phyloP scores from a whole-genome alignment of 2,888 invertebrate genomes.

The Cantharis rufa region DNA sequence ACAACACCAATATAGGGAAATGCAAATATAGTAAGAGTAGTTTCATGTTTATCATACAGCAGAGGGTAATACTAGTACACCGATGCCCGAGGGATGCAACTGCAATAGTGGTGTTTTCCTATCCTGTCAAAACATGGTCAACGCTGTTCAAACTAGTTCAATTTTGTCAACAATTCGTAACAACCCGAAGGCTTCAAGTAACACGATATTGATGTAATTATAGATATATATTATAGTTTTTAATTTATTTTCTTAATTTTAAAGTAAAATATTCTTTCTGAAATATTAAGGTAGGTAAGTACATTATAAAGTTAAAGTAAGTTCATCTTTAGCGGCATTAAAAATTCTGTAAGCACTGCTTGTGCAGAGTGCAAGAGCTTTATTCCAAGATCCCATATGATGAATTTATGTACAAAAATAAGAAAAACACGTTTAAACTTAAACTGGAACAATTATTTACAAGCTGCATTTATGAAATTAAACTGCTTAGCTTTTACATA shows the following conservation, averaged over 20 bases:
- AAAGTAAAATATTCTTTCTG: not conserved
- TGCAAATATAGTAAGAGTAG: conserved; percentile 18
- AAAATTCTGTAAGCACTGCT: not conserved
- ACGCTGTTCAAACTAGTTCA: not conserved
- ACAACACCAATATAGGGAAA: conserved; percentile 8
- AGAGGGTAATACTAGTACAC: conserved; percentile 4
- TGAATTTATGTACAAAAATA: not conserved
- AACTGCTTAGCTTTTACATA: no score
- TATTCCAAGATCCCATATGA: not conserved
- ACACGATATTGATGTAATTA: not conserved
- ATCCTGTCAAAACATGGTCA: conserved; percentile 6
- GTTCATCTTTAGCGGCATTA: not conserved
- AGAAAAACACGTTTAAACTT: not conserved
- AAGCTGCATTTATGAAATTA: not conserved
- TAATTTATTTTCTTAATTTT: not conserved
- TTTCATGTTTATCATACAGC: conserved; percentile 11
- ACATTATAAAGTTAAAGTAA: not conserved
- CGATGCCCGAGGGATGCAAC: conserved; percentile 15
- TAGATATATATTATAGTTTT: not conserved
- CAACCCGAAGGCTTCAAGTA: not conserved
- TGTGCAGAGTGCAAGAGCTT: not conserved
- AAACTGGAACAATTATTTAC: not conserved
- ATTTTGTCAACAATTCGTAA: not conserved
- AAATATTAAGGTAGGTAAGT: not conserved
- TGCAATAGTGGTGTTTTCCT: conserved; percentile 8